Conservation (phyloP, 1,140 invertebrate genomes). For the Cydia splendana region DNA sequence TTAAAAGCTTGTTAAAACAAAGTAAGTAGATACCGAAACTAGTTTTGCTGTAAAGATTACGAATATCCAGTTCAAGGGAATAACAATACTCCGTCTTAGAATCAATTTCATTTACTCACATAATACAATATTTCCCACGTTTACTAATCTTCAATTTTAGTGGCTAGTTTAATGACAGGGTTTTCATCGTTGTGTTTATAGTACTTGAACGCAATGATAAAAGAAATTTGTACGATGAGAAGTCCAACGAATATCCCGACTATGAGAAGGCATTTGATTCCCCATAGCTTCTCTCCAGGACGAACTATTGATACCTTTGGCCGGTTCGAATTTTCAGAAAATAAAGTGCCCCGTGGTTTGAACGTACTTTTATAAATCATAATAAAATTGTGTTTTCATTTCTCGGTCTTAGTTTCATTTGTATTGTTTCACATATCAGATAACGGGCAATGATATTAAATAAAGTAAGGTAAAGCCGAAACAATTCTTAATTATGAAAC, state of each 20-base stretch:
- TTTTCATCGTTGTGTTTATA: background rate
- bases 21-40: too few relatives aligned
- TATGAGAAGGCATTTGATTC: constrained; percentile 9
- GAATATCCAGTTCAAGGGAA: background rate
- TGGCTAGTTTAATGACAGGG: background rate
- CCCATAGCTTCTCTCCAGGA: background rate
- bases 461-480: background rate
- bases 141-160: background rate
- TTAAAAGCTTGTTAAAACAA: too few relatives aligned
- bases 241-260: background rate
- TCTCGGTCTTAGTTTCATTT: background rate
- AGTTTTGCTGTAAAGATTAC: too few relatives aligned
- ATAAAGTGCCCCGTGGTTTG: background rate
- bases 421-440: background rate
- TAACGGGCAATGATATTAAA: background rate
- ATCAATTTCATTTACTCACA: constrained; percentile 4
- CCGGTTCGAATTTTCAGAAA: background rate
- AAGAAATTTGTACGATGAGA: background rate
- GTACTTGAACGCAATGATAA: background rate
- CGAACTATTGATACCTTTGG: background rate
- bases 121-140: background rate
- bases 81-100: background rate
- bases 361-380: constrained; percentile 6
- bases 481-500: background rate
- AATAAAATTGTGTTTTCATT: background rate